Percentiles rank a stretch among this genome's conserved stretches.
Conservation (phyloP, 2,888 invertebrate genomes). For the Notodonta ziczac region DNA sequence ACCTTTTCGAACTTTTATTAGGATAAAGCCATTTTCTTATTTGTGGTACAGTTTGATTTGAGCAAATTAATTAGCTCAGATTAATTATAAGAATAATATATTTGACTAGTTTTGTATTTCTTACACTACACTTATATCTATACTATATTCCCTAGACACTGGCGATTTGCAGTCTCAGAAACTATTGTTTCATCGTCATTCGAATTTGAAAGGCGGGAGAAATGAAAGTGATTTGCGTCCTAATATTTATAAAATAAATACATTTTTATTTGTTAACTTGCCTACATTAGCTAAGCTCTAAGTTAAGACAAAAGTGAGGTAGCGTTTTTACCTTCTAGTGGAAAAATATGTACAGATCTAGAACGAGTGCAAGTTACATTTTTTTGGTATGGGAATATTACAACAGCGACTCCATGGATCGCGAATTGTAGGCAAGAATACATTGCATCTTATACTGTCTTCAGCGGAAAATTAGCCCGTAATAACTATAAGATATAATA, state of each 20-base stretch:
- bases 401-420: constrained; percentile 49
- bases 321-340: constrained; percentile 82
- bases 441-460: constrained; percentile 27
- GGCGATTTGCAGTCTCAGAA: constrained; percentile 77
- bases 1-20: background rate
- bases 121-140: constrained; percentile 65
- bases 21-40: constrained; percentile 39
- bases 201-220: constrained; percentile 36
- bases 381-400: constrained; percentile 66
- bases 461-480: constrained; percentile 51
- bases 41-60: constrained; percentile 46
- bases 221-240: constrained; percentile 28
- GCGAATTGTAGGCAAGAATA: constrained; percentile 43
- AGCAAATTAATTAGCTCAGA: constrained; percentile 71
- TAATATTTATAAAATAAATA: constrained; percentile 40
- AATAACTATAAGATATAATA: constrained; percentile 45
- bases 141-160: constrained; percentile 73
- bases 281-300: constrained; percentile 75
- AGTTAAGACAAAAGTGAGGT: constrained; percentile 81
- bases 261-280: constrained; percentile 36
- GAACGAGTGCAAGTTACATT: constrained; percentile 65
- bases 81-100: constrained; percentile 60
- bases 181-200: constrained; percentile 45
- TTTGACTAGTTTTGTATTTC: constrained; percentile 78
- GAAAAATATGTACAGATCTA: constrained; percentile 80